Conservation (phyloP, 2,888 invertebrate genomes). For the Cylindroiulus punctatus region DNA sequence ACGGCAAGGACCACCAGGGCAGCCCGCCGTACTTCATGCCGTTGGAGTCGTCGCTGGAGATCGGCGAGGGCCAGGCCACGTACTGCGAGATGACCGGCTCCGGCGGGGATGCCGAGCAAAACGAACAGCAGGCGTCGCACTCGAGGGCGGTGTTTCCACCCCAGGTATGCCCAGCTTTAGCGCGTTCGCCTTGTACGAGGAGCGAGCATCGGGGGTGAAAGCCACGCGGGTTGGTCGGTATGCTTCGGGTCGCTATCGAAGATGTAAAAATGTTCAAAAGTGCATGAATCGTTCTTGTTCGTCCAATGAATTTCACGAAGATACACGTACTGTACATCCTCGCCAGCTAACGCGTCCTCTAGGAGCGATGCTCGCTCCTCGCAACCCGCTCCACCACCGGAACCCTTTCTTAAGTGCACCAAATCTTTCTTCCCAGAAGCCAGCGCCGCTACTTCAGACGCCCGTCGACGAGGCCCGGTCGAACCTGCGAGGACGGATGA, state of each 20-base stretch:
- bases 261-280: no score
- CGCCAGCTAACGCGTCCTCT: no score
- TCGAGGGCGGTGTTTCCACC: background rate
- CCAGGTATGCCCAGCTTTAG: background rate
- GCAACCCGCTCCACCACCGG: background rate
- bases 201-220: background rate
- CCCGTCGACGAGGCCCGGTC: background rate
- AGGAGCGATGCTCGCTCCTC: background rate
- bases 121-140: background rate
- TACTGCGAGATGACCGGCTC: conserved; percentile 1
- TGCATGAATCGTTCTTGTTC: no score
- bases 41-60: background rate
- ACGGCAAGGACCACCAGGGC: conserved; percentile 30
- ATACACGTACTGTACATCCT: no score
- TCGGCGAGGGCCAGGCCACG: background rate
- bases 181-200: background rate
- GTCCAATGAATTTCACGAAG: no score
- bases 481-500: background rate
- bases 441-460: background rate
- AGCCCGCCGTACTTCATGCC: conserved; percentile 10
- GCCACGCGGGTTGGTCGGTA: no score
- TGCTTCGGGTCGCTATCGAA: no score
- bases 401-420: background rate
- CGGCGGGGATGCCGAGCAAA: background rate
- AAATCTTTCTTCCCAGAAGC: conserved; percentile 24